Evolutionary conservation across 1,140 invertebrate species (phyloP).

Genomic region (Zaprionus gabonicus): DNA sequence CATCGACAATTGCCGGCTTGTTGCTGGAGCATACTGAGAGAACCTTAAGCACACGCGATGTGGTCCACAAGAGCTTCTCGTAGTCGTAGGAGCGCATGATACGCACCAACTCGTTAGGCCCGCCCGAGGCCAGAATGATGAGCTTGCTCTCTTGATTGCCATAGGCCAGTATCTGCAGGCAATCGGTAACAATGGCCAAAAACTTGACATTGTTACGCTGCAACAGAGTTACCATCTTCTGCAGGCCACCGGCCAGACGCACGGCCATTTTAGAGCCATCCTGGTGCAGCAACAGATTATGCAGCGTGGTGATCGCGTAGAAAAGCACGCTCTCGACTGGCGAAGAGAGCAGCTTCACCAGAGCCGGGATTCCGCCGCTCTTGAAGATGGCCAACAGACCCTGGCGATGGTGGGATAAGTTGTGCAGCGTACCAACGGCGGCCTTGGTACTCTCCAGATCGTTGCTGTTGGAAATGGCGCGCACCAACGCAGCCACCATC

Average conservation of each 20-base stretch:
- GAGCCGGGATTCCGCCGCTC: constrained; percentile 98
- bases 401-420: constrained; percentile 98
- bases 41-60: constrained; percentile 98
- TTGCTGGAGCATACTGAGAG: constrained; percentile 98
- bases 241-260: constrained; percentile 96
- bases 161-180: constrained; percentile 98
- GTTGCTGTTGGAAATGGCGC: constrained; percentile 97
- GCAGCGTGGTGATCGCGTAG: constrained; percentile 99
- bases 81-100: constrained; percentile 99
- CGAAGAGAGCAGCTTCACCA: constrained; percentile 97
- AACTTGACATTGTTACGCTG: constrained; percentile 99
- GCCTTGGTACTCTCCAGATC: constrained; percentile 98
- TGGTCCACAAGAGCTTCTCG: constrained; percentile 99
- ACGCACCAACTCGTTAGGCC: constrained; percentile 97
- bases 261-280: constrained; percentile 99
- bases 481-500: constrained; percentile 97
- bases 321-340: constrained; percentile 98
- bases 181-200: constrained; percentile 99
- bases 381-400: constrained; percentile 99
- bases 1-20: constrained; percentile 98
- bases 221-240: constrained; percentile 98
- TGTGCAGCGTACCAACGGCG: constrained; percentile 97
- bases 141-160: constrained; percentile 99
- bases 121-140: constrained; percentile 98
- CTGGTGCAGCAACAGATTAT: constrained; percentile 98